phyloP scores from a whole-genome alignment of 2,888 invertebrate species.

The Protodeltote pygarga region DNA sequence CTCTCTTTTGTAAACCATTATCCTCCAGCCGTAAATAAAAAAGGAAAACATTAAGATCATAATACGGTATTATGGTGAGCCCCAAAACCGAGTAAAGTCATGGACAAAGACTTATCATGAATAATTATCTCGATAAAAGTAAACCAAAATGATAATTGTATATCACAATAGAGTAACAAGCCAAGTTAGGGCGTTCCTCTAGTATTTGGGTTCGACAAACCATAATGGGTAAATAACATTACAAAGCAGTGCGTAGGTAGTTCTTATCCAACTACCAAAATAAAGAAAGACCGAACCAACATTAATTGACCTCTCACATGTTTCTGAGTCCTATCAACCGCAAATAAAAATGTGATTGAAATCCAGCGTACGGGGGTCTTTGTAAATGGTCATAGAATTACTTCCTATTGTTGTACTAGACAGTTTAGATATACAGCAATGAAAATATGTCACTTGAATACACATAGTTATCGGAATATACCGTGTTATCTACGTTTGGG shows the following conservation, averaged over 20 bases:
- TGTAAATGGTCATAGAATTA: constrained; percentile 12
- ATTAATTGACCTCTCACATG: constrained; percentile 18
- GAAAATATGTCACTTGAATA: constrained; percentile 38
- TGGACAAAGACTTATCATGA: constrained; percentile 8
- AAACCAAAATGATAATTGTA: constrained; percentile 31
- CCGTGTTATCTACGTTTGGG: constrained; percentile 20
- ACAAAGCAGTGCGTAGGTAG: constrained; percentile 59
- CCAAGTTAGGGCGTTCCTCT: constrained; percentile 28
- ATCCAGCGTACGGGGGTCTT: constrained; percentile 10
- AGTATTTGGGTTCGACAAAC: constrained; percentile 59
- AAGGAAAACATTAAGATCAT: constrained; percentile 18
- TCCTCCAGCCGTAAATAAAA: constrained; percentile 25
- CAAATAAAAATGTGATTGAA: constrained; percentile 2
- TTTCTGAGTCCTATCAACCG: not conserved
- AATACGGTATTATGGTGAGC: constrained; percentile 1
- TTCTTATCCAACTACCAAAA: constrained; percentile 42
- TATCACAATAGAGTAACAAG: constrained; percentile 33
- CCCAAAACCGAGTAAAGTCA: constrained; percentile 8
- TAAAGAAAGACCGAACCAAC: constrained; percentile 37
- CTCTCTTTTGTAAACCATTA: constrained; percentile 12
- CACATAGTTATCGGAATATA: constrained; percentile 6
- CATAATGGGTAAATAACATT: constrained; percentile 59
- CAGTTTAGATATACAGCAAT: constrained; percentile 30
- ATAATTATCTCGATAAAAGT: constrained; percentile 32
- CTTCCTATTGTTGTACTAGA: constrained; percentile 30